These are phyloP conservation scores for Pardosa pseudoannulata DNA, from an alignment of 2,888 invertebrate species.

Conservation along the genomic window DNA sequence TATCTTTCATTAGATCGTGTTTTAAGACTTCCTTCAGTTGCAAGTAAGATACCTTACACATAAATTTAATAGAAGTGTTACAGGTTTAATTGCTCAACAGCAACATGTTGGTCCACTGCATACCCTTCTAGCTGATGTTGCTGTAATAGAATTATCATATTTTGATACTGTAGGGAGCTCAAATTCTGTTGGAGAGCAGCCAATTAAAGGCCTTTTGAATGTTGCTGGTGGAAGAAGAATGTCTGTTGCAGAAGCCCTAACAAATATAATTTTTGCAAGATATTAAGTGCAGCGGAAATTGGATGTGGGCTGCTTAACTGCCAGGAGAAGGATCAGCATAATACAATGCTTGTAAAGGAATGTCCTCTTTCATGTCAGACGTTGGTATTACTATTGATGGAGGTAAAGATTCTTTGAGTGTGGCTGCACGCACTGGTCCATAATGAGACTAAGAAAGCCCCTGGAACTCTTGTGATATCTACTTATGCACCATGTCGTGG, in stretches of 20 bases:
- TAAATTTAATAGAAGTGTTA: constrained; percentile 81
- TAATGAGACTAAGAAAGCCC: constrained; percentile 81
- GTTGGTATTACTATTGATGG: constrained; percentile 95
- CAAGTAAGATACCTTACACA: constrained; percentile 96
- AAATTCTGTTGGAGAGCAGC: constrained; percentile 96
- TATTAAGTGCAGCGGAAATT: constrained; percentile 99
- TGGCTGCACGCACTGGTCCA: constrained; percentile 94
- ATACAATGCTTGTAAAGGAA: constrained; percentile 90
- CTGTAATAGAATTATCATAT: constrained; percentile 89
- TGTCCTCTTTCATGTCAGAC: constrained; percentile 89
- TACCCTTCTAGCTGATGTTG: constrained; percentile 96
- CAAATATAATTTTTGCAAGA: constrained; percentile 93
- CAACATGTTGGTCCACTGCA: constrained; percentile 98
- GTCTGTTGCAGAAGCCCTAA: constrained; percentile 95
- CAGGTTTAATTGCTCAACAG: constrained; percentile 96
- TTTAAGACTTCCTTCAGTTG: constrained; percentile 89
- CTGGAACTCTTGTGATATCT: constrained; percentile 92
- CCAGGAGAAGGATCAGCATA: constrained; percentile 93
- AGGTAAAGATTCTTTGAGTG: constrained; percentile 97
- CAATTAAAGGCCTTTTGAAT: too few relatives aligned
- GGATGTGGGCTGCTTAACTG: constrained; percentile 99
- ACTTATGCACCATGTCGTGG: constrained; percentile 97
- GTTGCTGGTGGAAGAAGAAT: constrained; percentile 92
- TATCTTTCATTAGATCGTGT: constrained; percentile 86
- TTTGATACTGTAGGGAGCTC: constrained; percentile 90